Evolutionary conservation across 2,113 vertebrate genomes (phyloP), one percentile per base, ranked within the genome.

Genomic region (Labrus mixtus): DNA sequence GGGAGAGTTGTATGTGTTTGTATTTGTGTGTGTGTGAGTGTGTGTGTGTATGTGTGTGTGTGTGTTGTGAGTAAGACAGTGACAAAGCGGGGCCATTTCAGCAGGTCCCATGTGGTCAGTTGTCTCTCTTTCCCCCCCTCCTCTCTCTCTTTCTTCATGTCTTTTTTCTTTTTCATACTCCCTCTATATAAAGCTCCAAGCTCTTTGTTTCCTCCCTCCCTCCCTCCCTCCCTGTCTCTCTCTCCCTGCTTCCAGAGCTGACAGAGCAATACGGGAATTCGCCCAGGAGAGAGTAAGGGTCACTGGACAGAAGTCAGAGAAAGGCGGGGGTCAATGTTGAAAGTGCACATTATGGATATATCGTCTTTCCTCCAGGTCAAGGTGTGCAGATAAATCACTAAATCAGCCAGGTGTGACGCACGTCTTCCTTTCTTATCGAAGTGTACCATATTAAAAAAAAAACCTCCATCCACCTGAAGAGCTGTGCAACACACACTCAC

Each of bases 61-160:
- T 20, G 59, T 46, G 60, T 51, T 33, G 4, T 33, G 29, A 33
- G 29, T 33, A 15, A 71, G 92, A 87, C 89, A 90, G 79, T 89
- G 85, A 93, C 77, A 90, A 82, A 91, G 77, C 70, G 54, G 62
- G 68, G 80, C 73, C 62, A 88, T 89, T 91, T 83, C 72, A 81
- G 75, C 57, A 54, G 67, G 65, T 87, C 84, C 78, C 81, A 53
- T 12, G 54, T 2, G 87, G 60, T 82, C 78, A 79, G 64, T 77
- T 74, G 25, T 43, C 68, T n/a, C 29, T 57, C 46, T 72, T 70
- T 72, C 55, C 39, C 73, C 45, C 46, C 9, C 19, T 46, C 25
- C 25, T 25, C 4, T 25, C 48, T 61, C 57, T 64, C 41, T 43
- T 10, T 12, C 41, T 13, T 43, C 41, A 43, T 10, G 41, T 12